Conservation (phyloP, 1,140 invertebrate species). For the Neodiprion lecontei region DNA sequence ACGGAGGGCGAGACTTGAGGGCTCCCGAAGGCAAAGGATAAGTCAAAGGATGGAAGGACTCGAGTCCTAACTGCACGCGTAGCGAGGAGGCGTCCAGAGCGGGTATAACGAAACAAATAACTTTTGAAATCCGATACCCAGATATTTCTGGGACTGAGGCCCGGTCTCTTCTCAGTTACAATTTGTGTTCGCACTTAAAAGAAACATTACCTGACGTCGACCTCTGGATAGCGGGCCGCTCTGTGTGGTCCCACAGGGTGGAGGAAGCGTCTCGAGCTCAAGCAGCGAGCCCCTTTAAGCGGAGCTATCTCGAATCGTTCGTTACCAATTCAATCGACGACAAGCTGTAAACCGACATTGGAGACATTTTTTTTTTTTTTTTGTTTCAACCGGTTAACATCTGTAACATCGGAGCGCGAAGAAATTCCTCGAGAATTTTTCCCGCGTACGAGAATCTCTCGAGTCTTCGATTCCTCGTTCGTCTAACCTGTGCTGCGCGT, state of each 20-base stretch:
- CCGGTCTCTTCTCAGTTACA: constrained; percentile 59
- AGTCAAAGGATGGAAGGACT: too few relatives aligned
- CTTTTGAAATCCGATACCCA: constrained; percentile 59
- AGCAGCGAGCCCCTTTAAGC: background rate
- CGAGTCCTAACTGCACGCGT: too few relatives aligned
- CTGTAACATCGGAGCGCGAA: too few relatives aligned
- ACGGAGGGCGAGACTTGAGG: too few relatives aligned
- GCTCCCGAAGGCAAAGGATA: too few relatives aligned
- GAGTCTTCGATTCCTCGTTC: background rate
- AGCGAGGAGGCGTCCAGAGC: background rate
- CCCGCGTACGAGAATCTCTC: too few relatives aligned
- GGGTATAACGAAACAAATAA: constrained; percentile 36
- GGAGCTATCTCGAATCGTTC: constrained; percentile 55
- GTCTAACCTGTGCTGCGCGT: constrained; percentile 21
- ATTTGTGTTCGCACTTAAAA: constrained; percentile 63
- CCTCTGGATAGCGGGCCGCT: constrained; percentile 44
- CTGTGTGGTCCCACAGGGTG: constrained; percentile 50
- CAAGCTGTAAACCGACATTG: background rate
- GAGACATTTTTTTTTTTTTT: background rate
- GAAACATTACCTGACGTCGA: constrained; percentile 57
- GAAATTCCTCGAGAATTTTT: too few relatives aligned
- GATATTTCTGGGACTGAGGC: constrained; percentile 39
- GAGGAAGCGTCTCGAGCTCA: background rate
- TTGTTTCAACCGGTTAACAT: background rate
- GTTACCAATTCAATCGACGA: constrained; percentile 58